A percentile compares a stretch with the other conserved stretches of the same genome.
These are phyloP conservation scores for Protaetia brevitarsis DNA, from an alignment of 1,140 invertebrate genomes.

Conservation along the genomic window DNA sequence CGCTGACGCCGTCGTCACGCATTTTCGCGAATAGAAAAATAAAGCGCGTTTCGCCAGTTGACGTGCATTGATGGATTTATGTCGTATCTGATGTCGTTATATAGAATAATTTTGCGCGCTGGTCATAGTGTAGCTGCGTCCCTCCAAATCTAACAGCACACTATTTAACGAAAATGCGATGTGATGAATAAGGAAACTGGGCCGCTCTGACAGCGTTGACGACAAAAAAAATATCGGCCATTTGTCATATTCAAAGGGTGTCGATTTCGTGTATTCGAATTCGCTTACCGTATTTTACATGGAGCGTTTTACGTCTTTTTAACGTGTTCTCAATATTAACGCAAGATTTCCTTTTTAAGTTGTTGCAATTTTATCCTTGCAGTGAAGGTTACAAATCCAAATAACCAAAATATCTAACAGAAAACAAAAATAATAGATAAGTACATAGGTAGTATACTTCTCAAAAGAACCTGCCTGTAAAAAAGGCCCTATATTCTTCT, in stretches of 20 bases:
- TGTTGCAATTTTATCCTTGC: not conserved
- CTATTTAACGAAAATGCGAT: constrained; percentile 7
- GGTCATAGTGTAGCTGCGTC: not conserved
- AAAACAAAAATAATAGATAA: too few species aligned
- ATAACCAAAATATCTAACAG: too few species aligned
- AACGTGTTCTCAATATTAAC: not conserved
- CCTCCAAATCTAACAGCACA: too few species aligned
- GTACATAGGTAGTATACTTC: too few species aligned
- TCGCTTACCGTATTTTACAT: not conserved
- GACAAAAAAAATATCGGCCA: not conserved
- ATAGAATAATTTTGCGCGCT: not conserved
- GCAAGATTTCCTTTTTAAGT: not conserved
- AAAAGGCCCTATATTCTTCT: too few species aligned
- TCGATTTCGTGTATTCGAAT: not conserved
- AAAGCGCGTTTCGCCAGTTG: not conserved
- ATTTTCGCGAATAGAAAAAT: constrained; percentile 1
- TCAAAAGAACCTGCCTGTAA: too few species aligned
- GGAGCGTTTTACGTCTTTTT: not conserved
- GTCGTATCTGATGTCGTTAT: not conserved
- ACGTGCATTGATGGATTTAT: constrained; percentile 2
- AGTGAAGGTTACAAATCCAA: not conserved
- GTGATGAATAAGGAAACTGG: not conserved
- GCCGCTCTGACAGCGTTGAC: not conserved
- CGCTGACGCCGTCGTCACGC: not conserved
- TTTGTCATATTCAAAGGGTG: not conserved